Conservation (phyloP, 2,113 vertebrate genomes). For the Gymnorhina tibicen region DNA sequence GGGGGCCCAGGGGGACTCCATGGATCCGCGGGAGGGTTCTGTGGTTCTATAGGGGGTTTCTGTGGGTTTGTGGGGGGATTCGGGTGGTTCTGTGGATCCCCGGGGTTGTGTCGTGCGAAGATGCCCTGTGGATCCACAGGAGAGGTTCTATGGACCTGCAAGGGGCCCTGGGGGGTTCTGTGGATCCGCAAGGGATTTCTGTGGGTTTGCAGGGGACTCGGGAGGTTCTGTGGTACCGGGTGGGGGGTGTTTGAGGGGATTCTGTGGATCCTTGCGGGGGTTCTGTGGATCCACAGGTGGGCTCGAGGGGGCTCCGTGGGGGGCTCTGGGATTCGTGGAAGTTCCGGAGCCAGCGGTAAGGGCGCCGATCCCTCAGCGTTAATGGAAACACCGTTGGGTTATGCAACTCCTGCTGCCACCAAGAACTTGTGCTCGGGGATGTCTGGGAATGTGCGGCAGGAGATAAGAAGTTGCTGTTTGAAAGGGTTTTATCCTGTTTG, state of each 20-base stretch:
- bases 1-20: too few species aligned
- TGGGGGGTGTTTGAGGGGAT: not conserved
- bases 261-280: not conserved
- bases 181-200: not conserved
- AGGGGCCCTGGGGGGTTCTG: not conserved
- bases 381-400: not conserved
- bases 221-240: too few species aligned
- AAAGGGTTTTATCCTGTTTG: not conserved
- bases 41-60: rapidly evolving
- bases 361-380: not conserved
- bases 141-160: not conserved
- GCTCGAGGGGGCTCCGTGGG: not conserved
- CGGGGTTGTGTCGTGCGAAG: too few species aligned
- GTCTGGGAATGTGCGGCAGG: not conserved
- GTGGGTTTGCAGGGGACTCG: not conserved
- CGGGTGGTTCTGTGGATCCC: too few species aligned
- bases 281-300: too few species aligned
- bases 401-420: not conserved
- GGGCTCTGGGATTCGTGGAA: not conserved
- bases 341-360: not conserved
- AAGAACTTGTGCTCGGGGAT: not conserved
- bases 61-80: too few species aligned
- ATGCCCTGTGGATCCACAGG: not conserved
- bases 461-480: not conserved
- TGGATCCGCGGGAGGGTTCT: not conserved